Base-by-base conservation (phyloP, 2,113 vertebrate genomes). In the Nannospalax galili region DNA sequence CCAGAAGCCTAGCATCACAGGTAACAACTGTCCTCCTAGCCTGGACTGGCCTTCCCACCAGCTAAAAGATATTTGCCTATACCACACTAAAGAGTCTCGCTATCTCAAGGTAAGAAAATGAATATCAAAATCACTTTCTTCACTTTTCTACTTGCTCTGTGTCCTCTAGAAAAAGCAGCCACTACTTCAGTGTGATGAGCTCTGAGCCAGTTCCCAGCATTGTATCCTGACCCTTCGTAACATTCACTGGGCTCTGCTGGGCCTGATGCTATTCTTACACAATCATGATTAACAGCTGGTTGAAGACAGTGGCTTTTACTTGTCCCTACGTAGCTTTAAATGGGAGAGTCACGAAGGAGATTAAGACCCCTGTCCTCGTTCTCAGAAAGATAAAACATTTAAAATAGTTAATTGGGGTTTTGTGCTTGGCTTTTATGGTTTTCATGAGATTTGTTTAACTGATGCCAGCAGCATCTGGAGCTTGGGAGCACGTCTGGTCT, bases 391-490 rank as follows among this genome's bases (percentile, higher is more conserved):
- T 86, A 86, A 80, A 96, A 78, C 40, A 78, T 56, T 89, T 62
- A n/a, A 79, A 77, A 75, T 78, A 78, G 26, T 56, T 92, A 37
- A 77, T 93, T 78, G 65, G 62, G 91, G 32, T 30, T 91, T 87
- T 95, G 86, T 84, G 58, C 52, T 84, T 91, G 74, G 70, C 84
- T 95, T n/a, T 96, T 89, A 75, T 84, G 89, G 77, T 62, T 90
- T 96, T 80, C 67, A 35, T 95, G 89, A 96, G 79, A 28, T 60
- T 87, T 91, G 58, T 64, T 95, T 65, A 48, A 28, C 2, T 2
- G 64, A 70, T 84, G 93, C 95, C 93, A 95, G 95, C 82, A 77
- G 93, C 95, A 93, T 97, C 94, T 97, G 97, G 97, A 95, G 62
- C 14, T n/a, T 28, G 65, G 86, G 90, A 97, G 91, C 12, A 9